Evolutionary conservation across 1,140 invertebrate genomes (phyloP).

Genomic region (Phenacoccus solenopsis): DNA sequence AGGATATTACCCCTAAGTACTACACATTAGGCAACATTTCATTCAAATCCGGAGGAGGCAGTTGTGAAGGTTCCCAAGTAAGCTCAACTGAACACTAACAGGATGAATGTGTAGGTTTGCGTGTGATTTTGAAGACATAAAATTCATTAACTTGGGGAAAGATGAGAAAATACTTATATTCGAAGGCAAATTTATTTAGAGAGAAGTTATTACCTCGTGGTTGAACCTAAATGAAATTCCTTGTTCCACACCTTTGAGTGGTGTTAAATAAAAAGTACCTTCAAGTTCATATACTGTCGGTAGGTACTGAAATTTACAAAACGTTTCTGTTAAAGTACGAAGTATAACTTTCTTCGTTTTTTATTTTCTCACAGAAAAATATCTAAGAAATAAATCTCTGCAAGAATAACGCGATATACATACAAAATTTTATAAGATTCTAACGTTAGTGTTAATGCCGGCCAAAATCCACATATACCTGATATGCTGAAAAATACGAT

Average conservation of each 20-base stretch:
- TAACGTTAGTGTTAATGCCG: slow-evolving; percentile 85
- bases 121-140: slow-evolving; percentile 51
- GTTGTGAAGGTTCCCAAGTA: slow-evolving; percentile 71
- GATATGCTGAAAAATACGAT: slow-evolving; percentile 95
- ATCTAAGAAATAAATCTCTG: slow-evolving; percentile 37
- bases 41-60: no score
- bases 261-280: slow-evolving; percentile 69
- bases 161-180: slow-evolving; percentile 16
- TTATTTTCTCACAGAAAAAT: slow-evolving; percentile 64
- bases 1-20: no score
- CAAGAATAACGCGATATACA: not conserved
- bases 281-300: slow-evolving; percentile 95
- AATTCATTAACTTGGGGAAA: not conserved
- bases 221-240: slow-evolving; percentile 55
- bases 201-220: slow-evolving; percentile 49
- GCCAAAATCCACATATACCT: slow-evolving; percentile 90
- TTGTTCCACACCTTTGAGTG: slow-evolving; percentile 34
- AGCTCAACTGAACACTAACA: slow-evolving; percentile 68
- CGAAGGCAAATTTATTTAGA: slow-evolving; percentile 11
- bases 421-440: no score
- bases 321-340: slow-evolving; percentile 92
- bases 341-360: slow-evolving; percentile 74
- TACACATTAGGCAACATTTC: no score
- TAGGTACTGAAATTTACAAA: slow-evolving; percentile 87
- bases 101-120: slow-evolving; percentile 76